phyloP scores from a whole-genome alignment of 2,888 invertebrate genomes.

The Drosophila mettleri region DNA sequence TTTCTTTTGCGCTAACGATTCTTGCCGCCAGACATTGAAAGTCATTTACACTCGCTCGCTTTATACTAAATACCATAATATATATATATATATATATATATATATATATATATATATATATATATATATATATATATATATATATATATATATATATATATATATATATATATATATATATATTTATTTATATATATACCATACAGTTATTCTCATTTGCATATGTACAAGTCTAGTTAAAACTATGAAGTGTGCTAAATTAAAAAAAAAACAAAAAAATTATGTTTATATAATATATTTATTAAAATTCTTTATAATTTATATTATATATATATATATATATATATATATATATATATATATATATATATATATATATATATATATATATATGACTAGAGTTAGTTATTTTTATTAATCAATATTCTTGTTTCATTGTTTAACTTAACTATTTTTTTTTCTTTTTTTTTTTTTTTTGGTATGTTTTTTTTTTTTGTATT shows the following conservation, averaged over 20 bases:
- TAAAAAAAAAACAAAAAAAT: conserved; percentile 56
- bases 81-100: conserved; percentile 33
- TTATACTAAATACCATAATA: conserved; percentile 14
- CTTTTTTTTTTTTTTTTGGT: conserved; percentile 13
- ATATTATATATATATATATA: conserved; percentile 22
- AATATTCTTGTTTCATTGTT: conserved; percentile 43
- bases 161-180: conserved; percentile 13
- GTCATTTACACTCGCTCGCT: conserved; percentile 48
- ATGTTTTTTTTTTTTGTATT: conserved; percentile 20
- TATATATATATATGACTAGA: conserved; percentile 53
- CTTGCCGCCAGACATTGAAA: conserved; percentile 52
- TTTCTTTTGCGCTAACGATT: conserved; percentile 56
- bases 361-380: conserved; percentile 4
- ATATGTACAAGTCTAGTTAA: conserved; percentile 76
- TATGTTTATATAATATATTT: conserved; percentile 48
- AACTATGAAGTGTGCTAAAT: conserved; percentile 78
- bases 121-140: conserved; percentile 21
- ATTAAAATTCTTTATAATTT: conserved; percentile 50
- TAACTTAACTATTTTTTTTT: conserved; percentile 15
- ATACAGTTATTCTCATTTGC: conserved; percentile 49
- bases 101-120: conserved; percentile 10
- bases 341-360: conserved; percentile 17
- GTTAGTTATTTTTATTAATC: conserved; percentile 48
- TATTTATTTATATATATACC: conserved; percentile 29
- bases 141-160: conserved; percentile 30